Evolutionary conservation across 2,113 vertebrate species (phyloP).

Genomic region (Embiotoca jacksoni): DNA sequence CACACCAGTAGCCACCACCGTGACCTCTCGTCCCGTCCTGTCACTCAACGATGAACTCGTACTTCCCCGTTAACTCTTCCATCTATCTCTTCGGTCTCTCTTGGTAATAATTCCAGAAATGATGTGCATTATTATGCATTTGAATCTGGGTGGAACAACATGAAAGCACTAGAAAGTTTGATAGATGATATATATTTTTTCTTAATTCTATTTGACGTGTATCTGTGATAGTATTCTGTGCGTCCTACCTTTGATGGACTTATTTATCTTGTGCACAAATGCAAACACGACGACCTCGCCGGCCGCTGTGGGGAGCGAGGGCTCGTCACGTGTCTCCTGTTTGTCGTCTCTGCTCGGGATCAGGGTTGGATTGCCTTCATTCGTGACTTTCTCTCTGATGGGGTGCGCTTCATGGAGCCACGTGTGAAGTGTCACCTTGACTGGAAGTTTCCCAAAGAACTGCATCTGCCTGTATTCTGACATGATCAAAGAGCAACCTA

Average conservation of each 20-base stretch:
- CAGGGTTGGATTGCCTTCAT: slow-evolving; percentile 69
- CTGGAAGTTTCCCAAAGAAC: slow-evolving; percentile 71
- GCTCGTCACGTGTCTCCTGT: slow-evolving; percentile 10
- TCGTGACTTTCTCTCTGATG: slow-evolving; percentile 55
- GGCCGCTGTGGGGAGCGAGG: background rate
- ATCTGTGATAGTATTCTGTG: slow-evolving; percentile 39
- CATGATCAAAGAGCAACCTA: slow-evolving; percentile 53
- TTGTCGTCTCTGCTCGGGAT: slow-evolving; percentile 56
- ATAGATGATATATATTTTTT: slow-evolving; percentile 60
- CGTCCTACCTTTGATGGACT: slow-evolving; percentile 26
- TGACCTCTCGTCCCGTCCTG: slow-evolving; percentile 36
- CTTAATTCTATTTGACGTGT: slow-evolving; percentile 42
- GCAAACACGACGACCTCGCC: background rate
- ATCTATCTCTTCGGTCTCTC: slow-evolving; percentile 10
- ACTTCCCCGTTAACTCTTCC: slow-evolving; percentile 15
- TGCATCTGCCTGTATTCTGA: slow-evolving; percentile 66
- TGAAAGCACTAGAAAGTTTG: slow-evolving; percentile 37
- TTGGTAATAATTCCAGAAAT: slow-evolving; percentile 18
- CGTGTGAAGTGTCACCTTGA: slow-evolving; percentile 53
- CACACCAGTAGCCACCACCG: slow-evolving; percentile 2
- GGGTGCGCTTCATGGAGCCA: slow-evolving; percentile 43
- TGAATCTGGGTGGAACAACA: slow-evolving; percentile 18
- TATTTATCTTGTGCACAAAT: slow-evolving; percentile 36
- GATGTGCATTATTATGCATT: slow-evolving; percentile 47
- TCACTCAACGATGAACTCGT: background rate